These are phyloP conservation scores for Agrotis puta DNA, from an alignment of 2,888 invertebrate species.

Conservation along the genomic window DNA sequence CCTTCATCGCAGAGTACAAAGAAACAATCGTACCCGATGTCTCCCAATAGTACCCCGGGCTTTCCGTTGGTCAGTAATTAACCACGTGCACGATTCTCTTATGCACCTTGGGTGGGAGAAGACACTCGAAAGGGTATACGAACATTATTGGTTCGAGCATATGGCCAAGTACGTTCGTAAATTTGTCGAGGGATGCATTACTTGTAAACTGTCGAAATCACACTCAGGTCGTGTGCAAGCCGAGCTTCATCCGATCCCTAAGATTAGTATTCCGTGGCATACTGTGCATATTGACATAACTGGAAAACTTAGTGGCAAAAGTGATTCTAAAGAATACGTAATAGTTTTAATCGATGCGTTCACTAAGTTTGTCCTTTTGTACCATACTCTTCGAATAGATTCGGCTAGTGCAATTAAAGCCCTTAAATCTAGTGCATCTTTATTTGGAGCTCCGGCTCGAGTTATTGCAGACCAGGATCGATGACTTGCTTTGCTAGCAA, in stretches of 20 bases:
- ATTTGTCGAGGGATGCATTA: background rate
- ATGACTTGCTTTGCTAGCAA: conserved; percentile 3
- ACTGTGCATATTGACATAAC: background rate
- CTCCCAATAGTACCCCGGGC: conserved; percentile 63
- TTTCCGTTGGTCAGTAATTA: conserved; percentile 20
- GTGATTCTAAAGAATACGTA: background rate
- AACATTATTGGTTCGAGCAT: background rate
- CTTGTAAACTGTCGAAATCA: background rate
- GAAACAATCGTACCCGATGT: conserved; percentile 36
- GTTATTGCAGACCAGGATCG: background rate
- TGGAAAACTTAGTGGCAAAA: background rate
- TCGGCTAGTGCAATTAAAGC: background rate
- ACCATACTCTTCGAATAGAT: background rate
- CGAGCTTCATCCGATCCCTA: conserved; percentile 1
- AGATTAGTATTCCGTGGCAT: background rate
- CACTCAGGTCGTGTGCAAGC: background rate
- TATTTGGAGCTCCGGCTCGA: background rate
- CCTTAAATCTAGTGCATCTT: background rate
- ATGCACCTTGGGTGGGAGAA: background rate
- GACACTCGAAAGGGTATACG: background rate
- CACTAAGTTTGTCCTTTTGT: background rate
- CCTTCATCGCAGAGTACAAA: conserved; percentile 27
- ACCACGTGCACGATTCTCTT: background rate
- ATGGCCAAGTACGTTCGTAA: background rate
- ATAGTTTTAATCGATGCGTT: conserved; percentile 1